Evolutionary conservation across 2,113 vertebrate species (phyloP), one percentile per base, ranked within the genome.

Genomic region (Apeltes quadracus): DNA sequence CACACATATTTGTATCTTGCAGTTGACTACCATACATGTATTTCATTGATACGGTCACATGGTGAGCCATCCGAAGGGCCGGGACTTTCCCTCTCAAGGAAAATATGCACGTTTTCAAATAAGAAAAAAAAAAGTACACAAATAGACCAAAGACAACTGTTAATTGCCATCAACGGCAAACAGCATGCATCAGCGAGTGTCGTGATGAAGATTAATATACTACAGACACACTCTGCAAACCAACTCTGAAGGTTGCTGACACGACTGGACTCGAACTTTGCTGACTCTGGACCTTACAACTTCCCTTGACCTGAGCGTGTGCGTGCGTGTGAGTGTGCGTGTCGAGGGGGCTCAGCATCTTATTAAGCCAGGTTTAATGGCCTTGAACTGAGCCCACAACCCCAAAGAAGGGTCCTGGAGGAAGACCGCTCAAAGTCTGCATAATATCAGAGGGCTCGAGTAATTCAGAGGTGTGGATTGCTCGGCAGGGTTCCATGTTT

Each of bases 281-380:
- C 89, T 87, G 89, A 92, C 81, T 87, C 75, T 46, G 67, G 41
- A 64, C 62, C 55, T 81, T 74, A 69, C 54, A 72, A 72, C 62
- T 79, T 76, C 25, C 44, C 36, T 69, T 71, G 76, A 85, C 64
- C 75, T 48, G 64, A 10, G 44, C 63, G 46, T 59, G 16, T 27
- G 55, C 38, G 18, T n/a, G n/a, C n/a, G n/a, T n/a, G n/a, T n/a
- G n/a, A n/a, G n/a, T n/a, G n/a, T n/a, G n/a, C n/a, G n/a, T n/a
- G n/a, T n/a, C n/a, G 29, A 50, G 46, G 43, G 58, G 66, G 6
- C 70, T 82, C 85, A 39, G 83, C 61, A 76, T 68, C 78, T 83
- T 80, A 90, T 89, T 90, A 91, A 85, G 61, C 65, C 78, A 75
- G 67, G 69, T 84, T 78, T 89, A 90, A 91, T 87, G 81, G 84